Base-by-base conservation (phyloP, 2,113 vertebrate species). In the Henicopernis longicauda region DNA sequence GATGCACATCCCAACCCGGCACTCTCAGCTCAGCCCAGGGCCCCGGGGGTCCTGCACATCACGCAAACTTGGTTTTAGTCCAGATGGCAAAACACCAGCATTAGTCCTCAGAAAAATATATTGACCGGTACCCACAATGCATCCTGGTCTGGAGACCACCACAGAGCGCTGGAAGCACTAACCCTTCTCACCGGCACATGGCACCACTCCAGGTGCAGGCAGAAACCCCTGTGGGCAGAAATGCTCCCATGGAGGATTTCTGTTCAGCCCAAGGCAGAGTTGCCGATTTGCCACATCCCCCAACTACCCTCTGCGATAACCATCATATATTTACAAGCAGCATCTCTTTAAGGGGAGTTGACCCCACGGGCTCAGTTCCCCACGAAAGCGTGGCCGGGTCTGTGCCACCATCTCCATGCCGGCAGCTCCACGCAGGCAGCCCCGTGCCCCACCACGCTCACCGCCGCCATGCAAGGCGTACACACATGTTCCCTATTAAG, bases 401-500 rank as follows among this genome's bases (percentile, higher is more conserved):
- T 9, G 38, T 4, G 67, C 47, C 13, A 5, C 22, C 19, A 14
- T 11, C 45, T 16, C 79, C 0, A 5, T n/a, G 67, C 22, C 32
- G 32, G 78, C 52, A 42, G 73, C 54, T 38, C 90, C 93, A 54
- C 38, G 45, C 65, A 54, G 79, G 72, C 91, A 83, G 81, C 55
- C 71, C 63, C 44, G 10, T 21, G 61, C 72, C 63, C 58, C 18
- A 47, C 62, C 79, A 26, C 36, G 63, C 80, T 78, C 34, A 11
- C 65, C 14, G 71, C 90, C 77, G 71, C 90, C 66, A 31, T 69
- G 82, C 91, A 32, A 72, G 54, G 21, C 52, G 5, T 72, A 3
- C 40, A 84, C 97, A 96, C 89, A 95, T 97, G 92, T 47, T 96
- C 94, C 38, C 40, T 52, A 94, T 98, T 96, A 97, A 85, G 77